Percentiles rank a stretch among this genome's conserved stretches.
Conservation (phyloP, 2,888 invertebrate genomes). For the Volucella inanis region DNA sequence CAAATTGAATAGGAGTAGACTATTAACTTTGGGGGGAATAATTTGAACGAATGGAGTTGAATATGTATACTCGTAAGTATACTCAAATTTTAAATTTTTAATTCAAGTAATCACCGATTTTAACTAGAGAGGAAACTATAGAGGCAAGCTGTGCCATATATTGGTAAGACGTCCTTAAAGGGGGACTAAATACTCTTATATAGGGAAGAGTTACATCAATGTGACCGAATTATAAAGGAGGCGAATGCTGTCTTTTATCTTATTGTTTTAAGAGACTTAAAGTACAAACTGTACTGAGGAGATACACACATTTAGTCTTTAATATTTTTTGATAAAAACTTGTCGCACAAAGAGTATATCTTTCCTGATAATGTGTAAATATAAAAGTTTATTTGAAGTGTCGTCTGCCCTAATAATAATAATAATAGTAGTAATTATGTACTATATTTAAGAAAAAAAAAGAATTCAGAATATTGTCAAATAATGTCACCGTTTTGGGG, state of each 20-base stretch:
- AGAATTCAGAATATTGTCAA: too few species aligned
- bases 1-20: constrained; percentile 50
- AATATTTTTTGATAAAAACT: too few species aligned
- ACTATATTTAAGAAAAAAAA: too few species aligned
- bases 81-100: constrained; percentile 27
- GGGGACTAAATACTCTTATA: background rate
- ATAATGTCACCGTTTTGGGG: too few species aligned
- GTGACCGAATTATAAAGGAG: background rate
- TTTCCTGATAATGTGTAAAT: too few species aligned
- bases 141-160: background rate
- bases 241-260: background rate
- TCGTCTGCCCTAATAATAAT: too few species aligned
- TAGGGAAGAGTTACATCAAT: constrained; percentile 18
- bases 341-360: too few species aligned
- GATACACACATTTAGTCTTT: too few species aligned
- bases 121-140: constrained; percentile 4
- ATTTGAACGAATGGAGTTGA: background rate
- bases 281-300: background rate
- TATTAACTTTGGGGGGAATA: constrained; percentile 20
- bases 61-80: too few species aligned
- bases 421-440: too few species aligned
- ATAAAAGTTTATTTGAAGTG: too few species aligned
- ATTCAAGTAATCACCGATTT: constrained; percentile 29
- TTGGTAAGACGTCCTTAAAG: background rate
- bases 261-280: background rate